Base-by-base conservation (phyloP, 2,797 vertebrate species). In the Leucoraja ocellata region DNA sequence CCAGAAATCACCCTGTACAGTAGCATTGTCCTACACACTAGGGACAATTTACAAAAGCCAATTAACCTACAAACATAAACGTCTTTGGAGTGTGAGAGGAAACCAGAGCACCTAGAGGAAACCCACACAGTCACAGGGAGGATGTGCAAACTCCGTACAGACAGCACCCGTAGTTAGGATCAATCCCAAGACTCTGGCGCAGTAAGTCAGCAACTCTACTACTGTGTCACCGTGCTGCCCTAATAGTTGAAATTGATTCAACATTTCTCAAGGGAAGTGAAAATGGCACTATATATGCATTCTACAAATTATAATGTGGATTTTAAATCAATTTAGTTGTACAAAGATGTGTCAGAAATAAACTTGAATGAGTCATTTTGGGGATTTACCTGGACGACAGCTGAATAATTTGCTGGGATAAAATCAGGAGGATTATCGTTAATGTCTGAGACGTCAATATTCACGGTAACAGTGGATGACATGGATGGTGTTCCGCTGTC, bases 381-480 rank as follows among this genome's bases (percentile, higher is more conserved):
- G 68, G n/a, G 93, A 94, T 95, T 95, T 95, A 99, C 99, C 96
- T 99, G 99, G 95, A 99, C 98, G 94, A 99, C 98, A 63, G 98
- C 97, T 0, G 97, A 98, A 84, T 98, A 98, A 95, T 99, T 99
- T 94, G 97, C 96, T 0, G 98, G 98, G 90, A 96, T 98, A 95
- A 99, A 99, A 80, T 97, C 95, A 6, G 99, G 99, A 0, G 98
- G 96, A 94, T 99, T 99, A 95, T 99, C 99, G 0, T 99, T 99
- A 94, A 99, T 96, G 93, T 99, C 99, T 0, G 98, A 98, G 95
- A 99, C 96, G 93, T 98, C 98, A 61, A 99, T 97, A 93, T 98
- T 99, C 95, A 99, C 97, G 0, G 96, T 97, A 74, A 97, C 97
- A 0, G 98, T 98, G 1, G 99, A 98, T 13, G 98, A 98, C 97